Evolutionary conservation across 2,888 invertebrate genomes (phyloP), one percentile per base, ranked within the genome.

Genomic region (Molorchus minor): DNA sequence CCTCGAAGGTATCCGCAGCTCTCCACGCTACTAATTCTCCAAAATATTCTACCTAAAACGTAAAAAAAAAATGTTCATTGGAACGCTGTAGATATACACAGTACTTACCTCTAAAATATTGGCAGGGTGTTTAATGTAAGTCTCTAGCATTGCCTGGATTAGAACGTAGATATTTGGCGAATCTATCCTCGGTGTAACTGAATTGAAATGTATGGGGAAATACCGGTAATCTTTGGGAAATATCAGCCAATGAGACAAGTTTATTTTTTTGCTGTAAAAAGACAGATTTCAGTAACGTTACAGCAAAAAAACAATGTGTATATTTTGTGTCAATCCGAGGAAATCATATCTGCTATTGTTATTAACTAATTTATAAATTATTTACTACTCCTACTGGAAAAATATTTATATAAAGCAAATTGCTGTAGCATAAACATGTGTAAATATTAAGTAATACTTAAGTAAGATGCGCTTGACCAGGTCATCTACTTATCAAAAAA

Each of bases 1-100:
- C 83, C 47, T 89, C 89, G 72, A 94, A 85, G 75, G 87, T 86
- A 64, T 90, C 87, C 49, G 88, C 86, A 49, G 88, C 88, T 74
- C 88, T 91, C 93, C 93, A 94, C 20, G 92, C 91, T 55, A 91
- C 83, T 44, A 90, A 87, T 75, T 88, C 85, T 55, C 93, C 93
- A 79, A 90, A 91, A 72, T 89, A 86, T 76, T 93, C 92, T 72
- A 93, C 82, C 91, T 93, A 80, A 33, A 80, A 80, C 60, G 21
- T 4, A 52, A 51, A 54, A 58, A 46, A 38, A 49, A 5, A 45
- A 12, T 21, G 16, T 8, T 47, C 7, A 20, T 30, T 7, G 5
- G 4, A n/a, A 1, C 1, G 13, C 4, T 4, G 8, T 29, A 33
- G 19, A 10, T 13, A 12, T 8, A 7, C 21, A 49, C 7, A 20